A percentile compares a stretch with the other conserved stretches of the same genome.
Evolutionary conservation across 1,140 invertebrate genomes (phyloP).

Genomic region (Daktulosphaira vitifoliae): DNA sequence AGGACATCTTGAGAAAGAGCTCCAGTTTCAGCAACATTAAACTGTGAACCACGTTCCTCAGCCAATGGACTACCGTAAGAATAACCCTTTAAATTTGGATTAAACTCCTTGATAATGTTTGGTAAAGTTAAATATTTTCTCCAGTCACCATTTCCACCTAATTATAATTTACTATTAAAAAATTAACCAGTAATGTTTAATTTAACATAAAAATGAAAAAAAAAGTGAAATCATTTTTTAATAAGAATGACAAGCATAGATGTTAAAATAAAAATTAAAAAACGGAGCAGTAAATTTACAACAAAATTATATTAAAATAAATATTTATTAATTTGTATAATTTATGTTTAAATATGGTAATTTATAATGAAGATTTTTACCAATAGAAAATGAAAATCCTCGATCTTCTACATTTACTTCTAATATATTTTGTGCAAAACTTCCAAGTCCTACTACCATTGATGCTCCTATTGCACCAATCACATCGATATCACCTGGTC

Average conservation of each 20-base stretch:
- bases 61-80: constrained; percentile 46
- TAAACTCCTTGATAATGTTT: constrained; percentile 53
- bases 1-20: constrained; percentile 54
- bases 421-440: constrained; percentile 58
- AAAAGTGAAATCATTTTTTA: too few species aligned
- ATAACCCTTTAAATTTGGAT: constrained; percentile 54
- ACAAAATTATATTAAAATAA: too few species aligned
- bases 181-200: too few species aligned
- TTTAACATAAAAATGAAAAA: too few species aligned
- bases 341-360: too few species aligned
- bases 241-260: too few species aligned
- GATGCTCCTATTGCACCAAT: constrained; percentile 71
- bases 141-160: constrained; percentile 54
- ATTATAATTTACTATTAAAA: too few species aligned
- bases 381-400: constrained; percentile 66
- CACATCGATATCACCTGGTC: constrained; percentile 68
- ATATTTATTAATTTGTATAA: too few species aligned
- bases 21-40: constrained; percentile 54
- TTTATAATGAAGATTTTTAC: too few species aligned
- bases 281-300: too few species aligned
- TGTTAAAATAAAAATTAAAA: too few species aligned
- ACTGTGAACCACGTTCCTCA: constrained; percentile 46
- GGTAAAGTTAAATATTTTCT: constrained; percentile 50
- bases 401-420: constrained; percentile 65
- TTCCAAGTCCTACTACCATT: constrained; percentile 64